Evolutionary conservation across 37 sponge, comb jelly and placozoan genomes (phyloP).

Genomic region (Spongilla lacustris): DNA sequence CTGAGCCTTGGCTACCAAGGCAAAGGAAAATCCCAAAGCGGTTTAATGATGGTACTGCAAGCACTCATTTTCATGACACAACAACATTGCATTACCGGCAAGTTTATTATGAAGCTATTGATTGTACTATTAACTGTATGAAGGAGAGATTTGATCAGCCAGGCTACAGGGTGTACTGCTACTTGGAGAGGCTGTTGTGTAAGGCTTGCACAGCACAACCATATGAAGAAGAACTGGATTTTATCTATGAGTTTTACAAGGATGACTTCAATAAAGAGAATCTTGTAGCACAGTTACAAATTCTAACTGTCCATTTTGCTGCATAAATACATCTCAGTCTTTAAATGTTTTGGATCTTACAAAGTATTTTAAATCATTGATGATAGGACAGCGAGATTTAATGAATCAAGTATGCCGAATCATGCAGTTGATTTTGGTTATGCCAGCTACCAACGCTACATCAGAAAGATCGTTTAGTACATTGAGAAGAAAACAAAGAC

Average conservation of each 20-base stretch:
- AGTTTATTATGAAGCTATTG: conserved; percentile 22
- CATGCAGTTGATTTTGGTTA: conserved; percentile 42
- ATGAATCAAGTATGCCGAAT: conserved; percentile 24
- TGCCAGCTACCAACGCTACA: conserved; percentile 61
- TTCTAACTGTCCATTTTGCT: conserved; percentile 19
- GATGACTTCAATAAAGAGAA: conserved; percentile 11
- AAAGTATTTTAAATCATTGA: conserved; percentile 24
- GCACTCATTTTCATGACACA: conserved; percentile 13
- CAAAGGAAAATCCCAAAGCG: conserved; percentile 9
- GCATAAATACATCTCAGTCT: background rate
- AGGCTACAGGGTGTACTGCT: conserved; percentile 27
- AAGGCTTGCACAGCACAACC: conserved; percentile 6
- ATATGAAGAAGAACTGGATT: conserved; percentile 10
- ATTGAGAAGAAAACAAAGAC: conserved; percentile 21
- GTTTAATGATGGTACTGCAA: conserved; percentile 26
- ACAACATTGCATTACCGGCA: conserved; percentile 20
- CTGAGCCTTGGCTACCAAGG: conserved; percentile 14
- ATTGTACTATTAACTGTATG: conserved; percentile 4
- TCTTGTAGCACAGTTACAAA: conserved; percentile 22
- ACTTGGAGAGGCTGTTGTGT: conserved; percentile 27
- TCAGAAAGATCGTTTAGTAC: conserved; percentile 59
- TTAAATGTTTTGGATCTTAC: conserved; percentile 30
- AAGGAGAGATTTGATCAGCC: conserved; percentile 24
- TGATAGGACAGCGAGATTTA: conserved; percentile 7
- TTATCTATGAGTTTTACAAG: conserved; percentile 34